A percentile compares a stretch with the other conserved stretches of the same genome.
These are phyloP conservation scores for Colletes collaris DNA, from an alignment of 2,888 invertebrate genomes.

Conservation along the genomic window DNA sequence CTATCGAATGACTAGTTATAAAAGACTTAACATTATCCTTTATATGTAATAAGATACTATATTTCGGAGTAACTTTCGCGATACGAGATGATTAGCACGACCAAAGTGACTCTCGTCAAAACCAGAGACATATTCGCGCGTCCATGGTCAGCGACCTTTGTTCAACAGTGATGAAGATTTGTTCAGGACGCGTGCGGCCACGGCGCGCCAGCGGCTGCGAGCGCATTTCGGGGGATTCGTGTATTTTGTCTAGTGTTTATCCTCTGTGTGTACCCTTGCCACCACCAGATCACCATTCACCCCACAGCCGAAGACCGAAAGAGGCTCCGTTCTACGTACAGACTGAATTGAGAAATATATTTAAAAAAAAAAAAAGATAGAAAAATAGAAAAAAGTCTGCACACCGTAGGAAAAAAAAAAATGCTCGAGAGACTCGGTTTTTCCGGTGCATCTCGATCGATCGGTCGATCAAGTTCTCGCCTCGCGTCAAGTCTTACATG, in stretches of 20 bases:
- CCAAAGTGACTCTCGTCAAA: not conserved
- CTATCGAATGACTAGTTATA: too few species aligned
- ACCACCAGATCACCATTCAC: slow-evolving; percentile 77
- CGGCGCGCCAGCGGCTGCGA: slow-evolving; percentile 63
- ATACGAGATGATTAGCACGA: not conserved
- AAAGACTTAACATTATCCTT: too few species aligned
- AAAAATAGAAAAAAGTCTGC: slow-evolving; percentile 50
- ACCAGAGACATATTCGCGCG: not conserved
- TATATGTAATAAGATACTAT: too few species aligned
- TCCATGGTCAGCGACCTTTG: slow-evolving; percentile 52
- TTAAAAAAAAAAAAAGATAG: not conserved
- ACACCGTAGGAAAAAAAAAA: slow-evolving; percentile 55
- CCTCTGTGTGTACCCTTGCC: slow-evolving; percentile 90
- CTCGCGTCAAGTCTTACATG: slow-evolving; percentile 34
- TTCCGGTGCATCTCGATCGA: slow-evolving; percentile 36
- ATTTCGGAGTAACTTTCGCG: not conserved
- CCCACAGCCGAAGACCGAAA: slow-evolving; percentile 75
- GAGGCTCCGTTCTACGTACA: slow-evolving; percentile 74
- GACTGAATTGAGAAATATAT: slow-evolving; percentile 46
- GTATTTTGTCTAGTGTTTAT: slow-evolving; percentile 96
- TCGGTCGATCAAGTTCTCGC: slow-evolving; percentile 58
- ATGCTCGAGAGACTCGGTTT: slow-evolving; percentile 69
- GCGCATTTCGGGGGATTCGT: slow-evolving; percentile 84
- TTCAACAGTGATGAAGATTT: slow-evolving; percentile 70
- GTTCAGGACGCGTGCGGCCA: slow-evolving; percentile 55